phyloP scores from a whole-genome alignment of 2,797 vertebrate species.

The Sebastes alutus region DNA sequence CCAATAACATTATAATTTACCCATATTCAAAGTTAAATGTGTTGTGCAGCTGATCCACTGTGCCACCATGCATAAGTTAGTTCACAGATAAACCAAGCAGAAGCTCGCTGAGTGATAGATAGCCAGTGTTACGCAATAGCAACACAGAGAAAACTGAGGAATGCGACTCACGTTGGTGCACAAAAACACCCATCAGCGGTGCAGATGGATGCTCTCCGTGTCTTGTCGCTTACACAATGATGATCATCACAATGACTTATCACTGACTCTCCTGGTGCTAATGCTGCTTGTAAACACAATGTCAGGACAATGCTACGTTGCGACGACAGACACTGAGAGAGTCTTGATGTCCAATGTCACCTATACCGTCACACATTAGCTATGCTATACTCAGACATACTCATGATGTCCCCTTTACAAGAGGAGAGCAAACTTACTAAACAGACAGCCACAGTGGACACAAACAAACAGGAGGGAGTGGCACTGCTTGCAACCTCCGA shows the following conservation, averaged over 20 bases:
- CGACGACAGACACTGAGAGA: neutral
- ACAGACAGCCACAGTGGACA: slow-evolving; percentile 50
- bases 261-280: neutral
- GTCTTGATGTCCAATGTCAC: slow-evolving; percentile 57
- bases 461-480: slow-evolving; percentile 78
- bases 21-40: slow-evolving; percentile 3
- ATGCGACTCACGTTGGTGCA: slow-evolving; percentile 78
- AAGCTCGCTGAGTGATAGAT: slow-evolving; percentile 54
- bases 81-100: slow-evolving; percentile 52
- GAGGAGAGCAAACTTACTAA: slow-evolving; percentile 41
- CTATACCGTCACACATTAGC: slow-evolving; percentile 21
- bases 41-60: slow-evolving; percentile 24
- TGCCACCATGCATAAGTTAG: slow-evolving; percentile 44
- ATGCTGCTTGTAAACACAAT: slow-evolving; percentile 55
- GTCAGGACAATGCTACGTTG: neutral
- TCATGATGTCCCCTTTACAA: neutral
- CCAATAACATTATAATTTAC: neutral
- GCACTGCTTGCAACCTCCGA: slow-evolving; percentile 61
- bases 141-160: slow-evolving; percentile 77
- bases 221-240: slow-evolving; percentile 16
- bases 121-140: slow-evolving; percentile 79
- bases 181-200: slow-evolving; percentile 43
- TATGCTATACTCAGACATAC: neutral
- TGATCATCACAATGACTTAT: slow-evolving; percentile 19
- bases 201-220: slow-evolving; percentile 32